Evolutionary conservation across 1,140 invertebrate species (phyloP).

Genomic region (Drosophila albomicans): DNA sequence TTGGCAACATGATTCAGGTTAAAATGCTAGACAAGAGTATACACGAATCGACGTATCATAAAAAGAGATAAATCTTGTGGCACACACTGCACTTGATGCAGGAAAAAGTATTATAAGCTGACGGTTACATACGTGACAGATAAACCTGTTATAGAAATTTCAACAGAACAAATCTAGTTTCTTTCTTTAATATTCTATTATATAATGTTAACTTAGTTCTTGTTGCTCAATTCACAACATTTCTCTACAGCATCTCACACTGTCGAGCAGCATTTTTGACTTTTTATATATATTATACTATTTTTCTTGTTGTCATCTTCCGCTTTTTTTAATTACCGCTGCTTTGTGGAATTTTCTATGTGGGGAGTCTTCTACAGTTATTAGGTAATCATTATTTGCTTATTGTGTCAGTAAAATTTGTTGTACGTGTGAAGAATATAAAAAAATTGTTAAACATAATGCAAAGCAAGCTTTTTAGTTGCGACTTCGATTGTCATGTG

Average conservation of each 20-base stretch:
- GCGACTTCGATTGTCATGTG: conserved; percentile 33
- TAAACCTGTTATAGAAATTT: too few species aligned
- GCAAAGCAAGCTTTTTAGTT: not conserved
- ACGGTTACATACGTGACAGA: not conserved
- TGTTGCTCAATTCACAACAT: not conserved
- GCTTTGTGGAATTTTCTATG: not conserved
- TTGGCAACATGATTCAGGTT: too few species aligned
- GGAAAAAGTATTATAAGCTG: not conserved
- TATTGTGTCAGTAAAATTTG: conserved; percentile 28
- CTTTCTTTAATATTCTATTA: too few species aligned
- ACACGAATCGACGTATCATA: not conserved
- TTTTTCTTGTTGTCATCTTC: conserved; percentile 26
- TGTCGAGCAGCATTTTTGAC: not conserved
- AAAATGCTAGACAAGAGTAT: not conserved
- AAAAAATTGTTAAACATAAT: conserved; percentile 1
- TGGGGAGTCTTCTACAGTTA: conserved; percentile 30
- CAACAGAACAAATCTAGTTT: too few species aligned
- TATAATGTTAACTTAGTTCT: not conserved
- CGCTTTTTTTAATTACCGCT: conserved; percentile 17
- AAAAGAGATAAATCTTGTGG: not conserved
- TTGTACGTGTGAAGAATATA: conserved; percentile 20
- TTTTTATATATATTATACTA: conserved; percentile 10
- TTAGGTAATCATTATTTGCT: conserved; percentile 69
- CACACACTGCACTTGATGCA: not conserved
- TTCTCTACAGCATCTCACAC: not conserved